Percentiles rank a stretch among this genome's conserved stretches.
Conservation (phyloP, 2,113 vertebrate species). For the Psophia crepitans region DNA sequence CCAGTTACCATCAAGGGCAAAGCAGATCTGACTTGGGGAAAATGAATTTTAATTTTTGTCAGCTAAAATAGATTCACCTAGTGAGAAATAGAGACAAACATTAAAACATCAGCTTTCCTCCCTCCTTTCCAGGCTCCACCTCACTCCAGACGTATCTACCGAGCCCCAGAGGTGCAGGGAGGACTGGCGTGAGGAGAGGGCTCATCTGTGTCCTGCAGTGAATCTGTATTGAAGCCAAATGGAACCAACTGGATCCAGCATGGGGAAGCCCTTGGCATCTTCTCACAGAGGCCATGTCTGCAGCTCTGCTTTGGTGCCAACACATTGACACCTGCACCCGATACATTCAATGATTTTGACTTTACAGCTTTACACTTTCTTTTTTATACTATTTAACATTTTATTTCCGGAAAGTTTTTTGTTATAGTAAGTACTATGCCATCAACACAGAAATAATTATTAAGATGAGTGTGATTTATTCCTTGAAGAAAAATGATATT, state of each 20-base stretch:
- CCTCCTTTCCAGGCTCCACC: fast-evolving
- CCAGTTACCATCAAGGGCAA: background rate
- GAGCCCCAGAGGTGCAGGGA: background rate
- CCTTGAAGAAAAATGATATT: background rate
- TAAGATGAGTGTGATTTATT: background rate
- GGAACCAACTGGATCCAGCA: background rate
- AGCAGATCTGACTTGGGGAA: background rate
- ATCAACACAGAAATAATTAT: background rate
- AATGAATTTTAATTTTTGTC: background rate
- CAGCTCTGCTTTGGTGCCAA: background rate
- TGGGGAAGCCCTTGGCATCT: background rate
- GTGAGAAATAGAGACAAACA: background rate
- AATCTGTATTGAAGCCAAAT: background rate
- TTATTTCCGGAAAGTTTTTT: background rate
- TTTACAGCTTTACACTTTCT: background rate
- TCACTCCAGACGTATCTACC: background rate
- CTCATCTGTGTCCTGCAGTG: background rate
- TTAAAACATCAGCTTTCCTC: background rate
- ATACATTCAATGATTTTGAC: fast-evolving
- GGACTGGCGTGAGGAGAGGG: fast-evolving
- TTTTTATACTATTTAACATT: background rate
- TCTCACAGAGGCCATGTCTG: background rate
- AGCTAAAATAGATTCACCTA: background rate
- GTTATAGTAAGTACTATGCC: background rate
- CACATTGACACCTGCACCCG: background rate